Base-by-base conservation (phyloP, 2,888 invertebrate genomes). In the Dasypogon diadema region DNA sequence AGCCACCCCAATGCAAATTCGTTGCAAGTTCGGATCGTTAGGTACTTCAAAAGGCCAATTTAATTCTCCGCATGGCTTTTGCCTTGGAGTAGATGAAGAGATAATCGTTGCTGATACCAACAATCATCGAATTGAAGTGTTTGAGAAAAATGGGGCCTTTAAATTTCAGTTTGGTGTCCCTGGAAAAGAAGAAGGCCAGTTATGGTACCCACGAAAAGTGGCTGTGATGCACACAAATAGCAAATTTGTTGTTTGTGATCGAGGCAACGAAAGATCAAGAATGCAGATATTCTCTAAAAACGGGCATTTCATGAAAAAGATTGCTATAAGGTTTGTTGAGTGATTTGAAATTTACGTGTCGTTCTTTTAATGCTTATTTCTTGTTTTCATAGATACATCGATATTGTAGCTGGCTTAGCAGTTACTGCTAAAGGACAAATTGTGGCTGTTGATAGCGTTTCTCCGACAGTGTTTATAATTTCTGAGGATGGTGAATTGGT, bases 271-370 rank as follows among this genome's bases (percentile, higher is more conserved):
- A 84, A 91, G 98, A 74, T 97, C 97, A 0, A 92, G 98, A 76
- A 97, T 98, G 97, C 98, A 98, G 87, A 96, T 98, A 81, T 98
- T 98, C 84, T 97, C 96, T 51, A 96, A 95, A 83, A 96, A 93
- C 84, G 98, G 98, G 26, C 96, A 97, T 83, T 98, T 98, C 86
- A 89, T 98, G 82, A 96, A 96, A 87, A 98, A 98, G 87, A 98
- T 98, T 79, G 96, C 96, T 77, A 92, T 93, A 79, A 89, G 86
- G 85, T 86, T n/a, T n/a, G n/a, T n/a, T n/a, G n/a, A n/a, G n/a
- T n/a, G n/a, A n/a, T n/a, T n/a, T 70, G 77, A 6, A n/a, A 30
- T 42, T 68, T 16, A 10, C 30, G 16, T 37, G 12, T 56, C 37
- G n/a, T 65, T 26, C 51, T 63, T 65, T 8, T 42, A 34, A 58